Percentiles rank a stretch among this genome's conserved stretches.
Evolutionary conservation across 2,113 vertebrate genomes (phyloP).

Genomic region (Cyrtonyx montezumae): DNA sequence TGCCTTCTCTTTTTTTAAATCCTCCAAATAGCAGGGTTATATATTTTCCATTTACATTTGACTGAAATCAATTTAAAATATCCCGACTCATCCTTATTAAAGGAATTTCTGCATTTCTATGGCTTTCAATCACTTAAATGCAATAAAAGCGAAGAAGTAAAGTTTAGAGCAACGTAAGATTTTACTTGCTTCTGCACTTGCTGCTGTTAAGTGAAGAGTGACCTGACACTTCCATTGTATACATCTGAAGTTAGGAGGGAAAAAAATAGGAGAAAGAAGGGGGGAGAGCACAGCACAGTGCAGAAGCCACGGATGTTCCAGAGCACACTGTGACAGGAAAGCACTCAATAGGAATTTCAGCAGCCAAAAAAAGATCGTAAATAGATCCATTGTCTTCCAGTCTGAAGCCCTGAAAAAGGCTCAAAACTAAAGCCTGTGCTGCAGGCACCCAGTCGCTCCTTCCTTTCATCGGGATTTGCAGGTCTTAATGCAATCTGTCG

Average conservation of each 20-base stretch:
- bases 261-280: not conserved
- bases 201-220: not conserved
- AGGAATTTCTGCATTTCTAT: not conserved
- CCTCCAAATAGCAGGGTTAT: not conserved
- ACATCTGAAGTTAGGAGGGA: not conserved
- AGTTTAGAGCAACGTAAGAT: not conserved
- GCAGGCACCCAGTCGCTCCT: conserved; percentile 45
- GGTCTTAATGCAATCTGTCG: conserved; percentile 67
- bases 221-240: conserved; percentile 37
- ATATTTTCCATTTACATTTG: not conserved
- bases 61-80: conserved; percentile 24
- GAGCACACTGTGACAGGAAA: conserved; percentile 50
- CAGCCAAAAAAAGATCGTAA: conserved; percentile 64
- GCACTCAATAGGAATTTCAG: conserved; percentile 67
- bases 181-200: conserved; percentile 4
- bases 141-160: conserved; percentile 42
- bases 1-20: not conserved
- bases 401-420: conserved; percentile 53
- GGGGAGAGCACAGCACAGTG: conserved; percentile 22
- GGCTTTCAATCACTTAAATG: not conserved
- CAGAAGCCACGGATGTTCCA: conserved; percentile 59
- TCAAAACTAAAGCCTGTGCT: conserved; percentile 63
- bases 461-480: conserved; percentile 68
- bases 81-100: not conserved
- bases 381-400: conserved; percentile 61